Evolutionary conservation across 2,888 invertebrate genomes (phyloP).

Genomic region (Sinohyriopsis cumingii): DNA sequence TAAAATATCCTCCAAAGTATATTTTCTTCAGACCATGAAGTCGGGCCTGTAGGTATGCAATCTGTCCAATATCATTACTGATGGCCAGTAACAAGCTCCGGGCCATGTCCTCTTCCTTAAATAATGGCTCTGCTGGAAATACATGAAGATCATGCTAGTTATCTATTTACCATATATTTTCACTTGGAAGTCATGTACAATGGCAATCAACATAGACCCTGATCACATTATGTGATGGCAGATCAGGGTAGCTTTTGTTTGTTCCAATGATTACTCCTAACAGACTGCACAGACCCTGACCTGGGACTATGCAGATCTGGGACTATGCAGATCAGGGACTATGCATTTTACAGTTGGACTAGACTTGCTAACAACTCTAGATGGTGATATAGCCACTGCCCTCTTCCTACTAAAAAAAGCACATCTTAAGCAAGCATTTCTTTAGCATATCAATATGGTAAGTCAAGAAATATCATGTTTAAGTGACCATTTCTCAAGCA

Average conservation of each 20-base stretch:
- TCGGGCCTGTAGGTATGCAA: conserved; percentile 80
- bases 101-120: conserved; percentile 78
- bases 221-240: not conserved
- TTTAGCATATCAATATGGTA: no score
- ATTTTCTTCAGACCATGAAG: conserved; percentile 78
- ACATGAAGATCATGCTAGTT: not conserved
- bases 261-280: not conserved
- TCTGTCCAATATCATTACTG: conserved; percentile 83
- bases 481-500: no score
- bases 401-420: no score
- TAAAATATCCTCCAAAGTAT: conserved; percentile 82
- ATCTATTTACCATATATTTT: not conserved
- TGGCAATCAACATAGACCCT: not conserved
- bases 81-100: conserved; percentile 79
- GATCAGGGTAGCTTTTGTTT: not conserved
- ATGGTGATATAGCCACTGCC: no score
- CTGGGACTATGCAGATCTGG: not conserved
- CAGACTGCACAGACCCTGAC: not conserved
- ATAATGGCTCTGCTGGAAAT: conserved; percentile 43
- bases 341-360: not conserved
- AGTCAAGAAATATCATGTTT: no score
- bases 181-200: not conserved
- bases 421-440: no score
- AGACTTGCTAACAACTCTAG: no score
- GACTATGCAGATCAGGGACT: no score